A percentile compares a stretch with the other conserved stretches of the same genome.
phyloP scores from a whole-genome alignment of 2,797 vertebrate genomes.

The Parotocinclus haroldoi region DNA sequence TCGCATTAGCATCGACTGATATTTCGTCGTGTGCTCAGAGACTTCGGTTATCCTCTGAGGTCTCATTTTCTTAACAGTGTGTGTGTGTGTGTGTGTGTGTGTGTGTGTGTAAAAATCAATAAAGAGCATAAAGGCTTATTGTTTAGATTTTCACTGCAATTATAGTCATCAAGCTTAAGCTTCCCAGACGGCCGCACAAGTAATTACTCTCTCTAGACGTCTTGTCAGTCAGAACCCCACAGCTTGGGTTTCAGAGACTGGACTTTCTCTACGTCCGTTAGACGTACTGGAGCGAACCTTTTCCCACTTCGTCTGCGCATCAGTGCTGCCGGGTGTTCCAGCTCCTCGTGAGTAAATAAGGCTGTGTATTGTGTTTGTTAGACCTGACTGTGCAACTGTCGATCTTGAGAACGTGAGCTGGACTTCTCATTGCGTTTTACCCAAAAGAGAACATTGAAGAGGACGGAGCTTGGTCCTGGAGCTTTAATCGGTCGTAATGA shows the following conservation, averaged over 20 bases:
- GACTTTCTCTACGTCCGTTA: not conserved
- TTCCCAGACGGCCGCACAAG: slow-evolving; percentile 9
- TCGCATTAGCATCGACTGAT: not conserved
- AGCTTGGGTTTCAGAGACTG: not conserved
- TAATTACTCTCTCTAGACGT: slow-evolving; percentile 24
- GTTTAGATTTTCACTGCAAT: slow-evolving; percentile 10
- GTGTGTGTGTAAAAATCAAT: slow-evolving; percentile 9
- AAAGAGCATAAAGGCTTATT: slow-evolving; percentile 10
- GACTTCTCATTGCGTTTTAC: too few relatives aligned
- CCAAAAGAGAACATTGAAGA: too few relatives aligned
- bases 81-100: not conserved
- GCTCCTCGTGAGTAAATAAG: too few relatives aligned
- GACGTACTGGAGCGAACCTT: not conserved
- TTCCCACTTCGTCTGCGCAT: not conserved
- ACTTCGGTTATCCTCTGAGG: not conserved
- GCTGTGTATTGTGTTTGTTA: too few relatives aligned
- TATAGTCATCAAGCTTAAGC: slow-evolving; percentile 18
- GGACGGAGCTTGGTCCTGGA: too few relatives aligned
- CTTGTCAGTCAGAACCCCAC: not conserved
- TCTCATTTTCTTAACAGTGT: not conserved
- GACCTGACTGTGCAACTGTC: too few relatives aligned
- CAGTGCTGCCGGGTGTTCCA: too few relatives aligned
- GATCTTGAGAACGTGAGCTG: too few relatives aligned
- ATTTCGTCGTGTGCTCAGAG: slow-evolving; percentile 4
- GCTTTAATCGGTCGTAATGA: too few relatives aligned